Evolutionary conservation across 2,797 vertebrate species (phyloP).

Genomic region (Ptychobarbus kaznakovi): DNA sequence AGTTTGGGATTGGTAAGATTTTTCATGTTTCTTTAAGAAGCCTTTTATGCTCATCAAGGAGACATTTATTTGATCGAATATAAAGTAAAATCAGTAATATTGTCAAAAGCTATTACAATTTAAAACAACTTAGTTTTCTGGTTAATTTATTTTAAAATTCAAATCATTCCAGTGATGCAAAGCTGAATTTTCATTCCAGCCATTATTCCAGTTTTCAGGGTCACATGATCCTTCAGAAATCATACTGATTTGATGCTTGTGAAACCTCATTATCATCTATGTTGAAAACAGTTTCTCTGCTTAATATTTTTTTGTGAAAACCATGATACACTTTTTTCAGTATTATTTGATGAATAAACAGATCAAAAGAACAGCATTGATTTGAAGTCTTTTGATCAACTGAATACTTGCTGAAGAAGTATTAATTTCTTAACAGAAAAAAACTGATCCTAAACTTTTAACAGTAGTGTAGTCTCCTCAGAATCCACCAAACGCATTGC

Average conservation of each 20-base stretch:
- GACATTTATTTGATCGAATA: neutral
- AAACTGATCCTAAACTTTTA: neutral
- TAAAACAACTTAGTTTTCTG: neutral
- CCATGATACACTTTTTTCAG: neutral
- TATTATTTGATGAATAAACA: neutral
- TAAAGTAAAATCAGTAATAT: neutral
- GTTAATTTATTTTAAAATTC: neutral
- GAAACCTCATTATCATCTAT: neutral
- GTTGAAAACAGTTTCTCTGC: neutral
- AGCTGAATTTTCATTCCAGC: neutral
- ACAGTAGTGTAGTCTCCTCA: neutral
- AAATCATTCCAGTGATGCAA: neutral
- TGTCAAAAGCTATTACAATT: neutral
- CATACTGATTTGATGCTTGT: neutral
- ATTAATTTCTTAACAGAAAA: neutral
- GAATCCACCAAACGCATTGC: slow-evolving; percentile 22
- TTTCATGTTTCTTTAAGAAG: neutral
- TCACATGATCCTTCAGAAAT: neutral
- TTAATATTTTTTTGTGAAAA: neutral
- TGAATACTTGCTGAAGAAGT: neutral
- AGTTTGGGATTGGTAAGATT: neutral
- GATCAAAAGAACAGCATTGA: neutral
- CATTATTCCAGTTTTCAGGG: neutral
- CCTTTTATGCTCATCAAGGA: neutral
- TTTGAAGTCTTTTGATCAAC: neutral